Base-by-base conservation (phyloP, 2,888 invertebrate genomes). In the Zeuzera pyrina region DNA sequence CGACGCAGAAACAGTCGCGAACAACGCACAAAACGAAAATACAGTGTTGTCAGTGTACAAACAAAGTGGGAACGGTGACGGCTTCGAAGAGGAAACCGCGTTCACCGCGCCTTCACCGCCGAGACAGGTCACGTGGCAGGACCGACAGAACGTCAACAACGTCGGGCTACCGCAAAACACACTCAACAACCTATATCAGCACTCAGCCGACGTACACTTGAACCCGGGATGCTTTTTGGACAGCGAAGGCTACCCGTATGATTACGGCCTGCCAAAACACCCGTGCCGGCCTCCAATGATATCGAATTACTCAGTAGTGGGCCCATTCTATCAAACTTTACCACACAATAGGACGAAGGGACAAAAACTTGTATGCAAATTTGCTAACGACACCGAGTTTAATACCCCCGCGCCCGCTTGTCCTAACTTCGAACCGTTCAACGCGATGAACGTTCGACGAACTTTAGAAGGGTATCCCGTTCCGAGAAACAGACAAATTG, bases 401-500 rank as follows among this genome's bases (percentile, higher is more conserved):
- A 83, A 83, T 44, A 58, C 74, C 21, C 49, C 66, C 22, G 61
- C 68, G 21, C 64, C 70, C 21, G 47, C 67, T 31, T 78, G 78
- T 46, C 60, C 68, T 41, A 78, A 73, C 63, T 76, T 72, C 38
- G 84, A 84, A 48, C 61, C 67, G 41, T 78, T 77, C 42, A 73
- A 66, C 42, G 73, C 81, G 31, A 65, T 77, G 25, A 88, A 88
- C 58, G 87, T 91, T 30, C 86, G 92, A 42, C 91, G 92, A 57
- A 93, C 93, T 3, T 88, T 90, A 33, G 93, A 93, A 47, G 93
- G 93, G 5, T 93, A 93, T 64, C 92, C 92, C 0, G 86, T 87
- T 31, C 85, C 86, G 35, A 68, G 77, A 23, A 81, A 76, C 49
- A 72, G 84, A 33, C 84, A 78, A 45, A 83, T 85, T 32, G 83